Evolutionary conservation across 2,113 vertebrate species (phyloP), one percentile per base, ranked within the genome.

Genomic region (Maccullochella peelii): DNA sequence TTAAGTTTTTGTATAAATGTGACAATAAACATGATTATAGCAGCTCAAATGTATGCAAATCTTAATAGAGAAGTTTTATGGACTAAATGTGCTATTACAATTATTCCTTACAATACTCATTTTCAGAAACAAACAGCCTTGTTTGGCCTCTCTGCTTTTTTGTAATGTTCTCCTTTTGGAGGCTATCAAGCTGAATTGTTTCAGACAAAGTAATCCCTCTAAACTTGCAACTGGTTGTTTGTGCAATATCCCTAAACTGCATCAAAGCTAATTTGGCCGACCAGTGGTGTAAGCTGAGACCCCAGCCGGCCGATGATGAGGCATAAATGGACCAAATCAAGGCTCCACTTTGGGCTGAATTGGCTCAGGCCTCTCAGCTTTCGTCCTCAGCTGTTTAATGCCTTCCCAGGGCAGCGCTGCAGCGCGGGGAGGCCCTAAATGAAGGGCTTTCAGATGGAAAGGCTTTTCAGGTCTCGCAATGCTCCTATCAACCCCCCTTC

Each of bases 371-470:
- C 87, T 87, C 89, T 84, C 84, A 71, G 77, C 75, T 89, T 89
- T 86, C 85, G n/a, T 85, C 89, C 88, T 93, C 89, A 90, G 92
- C 93, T 92, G 86, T 91, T 92, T 92, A 91, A 94, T 91, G 91
- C 91, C 88, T 83, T 87, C 78, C 87, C 72, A 50, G 89, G 73
- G 70, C 75, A 63, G 16, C 30, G 61, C 79, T 90, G 87, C 78
- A 70, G 79, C 63, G 65, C 21, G 36, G 65, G 84, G 82, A 68
- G 89, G 82, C 52, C 75, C 86, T 83, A 92, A 93, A 95, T 95
- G 91, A 95, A 94, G 92, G 91, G 90, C 86, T 93, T 91, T 94
- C 91, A 94, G 92, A 93, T 94, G 93, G 89, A 88, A 86, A 91
- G 82, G 80, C 86, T 88, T 91, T 90, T 87, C 72, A 85, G 87